Percentiles rank a stretch among this genome's conserved stretches.
Evolutionary conservation across 2,797 vertebrate genomes (phyloP).

Genomic region (Lacerta viridis): DNA sequence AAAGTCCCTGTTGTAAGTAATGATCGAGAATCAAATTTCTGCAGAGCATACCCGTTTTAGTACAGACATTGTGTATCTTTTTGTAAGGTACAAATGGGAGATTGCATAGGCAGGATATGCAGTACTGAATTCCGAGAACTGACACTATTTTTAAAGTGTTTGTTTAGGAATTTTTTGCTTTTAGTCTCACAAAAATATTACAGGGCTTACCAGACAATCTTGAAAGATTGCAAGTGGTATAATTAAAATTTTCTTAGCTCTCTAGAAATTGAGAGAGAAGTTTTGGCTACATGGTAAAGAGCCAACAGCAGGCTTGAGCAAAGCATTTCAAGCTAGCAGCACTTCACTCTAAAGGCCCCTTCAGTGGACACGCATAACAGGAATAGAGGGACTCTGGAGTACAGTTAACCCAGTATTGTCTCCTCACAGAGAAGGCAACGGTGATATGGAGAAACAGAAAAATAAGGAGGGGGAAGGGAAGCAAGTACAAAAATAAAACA

Average conservation of each 20-base stretch:
- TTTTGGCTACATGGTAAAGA: not conserved
- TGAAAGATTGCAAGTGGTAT: conserved; percentile 33
- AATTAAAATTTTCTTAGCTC: conserved; percentile 46
- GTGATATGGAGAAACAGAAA: conserved; percentile 2
- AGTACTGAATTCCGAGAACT: conserved; percentile 46
- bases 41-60: conserved; percentile 68
- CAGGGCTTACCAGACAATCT: conserved; percentile 41
- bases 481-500: conserved; percentile 32
- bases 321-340: conserved; percentile 44
- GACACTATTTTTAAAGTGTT: conserved; percentile 27
- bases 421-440: conserved; percentile 27
- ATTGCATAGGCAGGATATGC: conserved; percentile 78
- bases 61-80: conserved; percentile 35
- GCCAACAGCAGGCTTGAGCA: conserved; percentile 27
- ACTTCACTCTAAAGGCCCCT: not conserved
- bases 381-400: conserved; percentile 8
- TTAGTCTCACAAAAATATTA: conserved; percentile 57
- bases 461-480: not conserved
- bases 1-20: conserved; percentile 46
- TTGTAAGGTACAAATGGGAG: conserved; percentile 46
- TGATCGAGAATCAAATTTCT: conserved; percentile 46
- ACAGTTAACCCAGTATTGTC: conserved; percentile 36
- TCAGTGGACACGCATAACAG: not conserved
- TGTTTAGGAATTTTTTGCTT: conserved; percentile 47
- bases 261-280: conserved; percentile 8